These are phyloP conservation scores for Zygogramma bicolorata DNA, from an alignment of 2,888 invertebrate genomes.

Conservation along the genomic window DNA sequence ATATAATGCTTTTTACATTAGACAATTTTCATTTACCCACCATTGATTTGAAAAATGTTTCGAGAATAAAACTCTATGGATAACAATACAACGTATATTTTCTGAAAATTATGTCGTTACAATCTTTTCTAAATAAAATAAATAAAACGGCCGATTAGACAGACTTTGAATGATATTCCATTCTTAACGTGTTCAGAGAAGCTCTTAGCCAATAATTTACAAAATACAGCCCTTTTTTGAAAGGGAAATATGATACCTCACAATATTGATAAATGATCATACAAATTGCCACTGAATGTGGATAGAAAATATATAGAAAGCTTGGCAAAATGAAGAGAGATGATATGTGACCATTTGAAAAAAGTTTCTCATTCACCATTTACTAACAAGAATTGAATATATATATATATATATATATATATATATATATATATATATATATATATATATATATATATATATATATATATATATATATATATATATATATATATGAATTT, in stretches of 20 bases:
- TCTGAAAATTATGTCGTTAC: neutral
- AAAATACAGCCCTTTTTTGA: slow-evolving; percentile 64
- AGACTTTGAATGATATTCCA: slow-evolving; percentile 65
- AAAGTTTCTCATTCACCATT: slow-evolving; percentile 63
- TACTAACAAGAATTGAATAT: slow-evolving; percentile 54
- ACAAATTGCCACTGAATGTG: slow-evolving; percentile 28
- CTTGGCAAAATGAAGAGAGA: slow-evolving; percentile 30
- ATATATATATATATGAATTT: too few relatives aligned
- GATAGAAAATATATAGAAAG: slow-evolving; percentile 37
- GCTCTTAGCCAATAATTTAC: slow-evolving; percentile 64
- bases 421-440: slow-evolving; percentile 35
- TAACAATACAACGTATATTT: neutral
- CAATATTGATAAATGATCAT: slow-evolving; percentile 42
- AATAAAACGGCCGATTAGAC: slow-evolving; percentile 37
- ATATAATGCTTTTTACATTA: too few relatives aligned
- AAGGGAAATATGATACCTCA: slow-evolving; percentile 58
- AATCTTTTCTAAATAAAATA: neutral
- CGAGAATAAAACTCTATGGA: neutral
- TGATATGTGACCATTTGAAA: slow-evolving; percentile 57
- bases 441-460: too few relatives aligned
- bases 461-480: too few relatives aligned
- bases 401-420: slow-evolving; percentile 26
- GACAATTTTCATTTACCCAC: too few relatives aligned
- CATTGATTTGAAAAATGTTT: too few relatives aligned
- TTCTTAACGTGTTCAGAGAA: slow-evolving; percentile 67